phyloP scores from a whole-genome alignment of 2,888 invertebrate genomes.

The Caprella mutica region DNA sequence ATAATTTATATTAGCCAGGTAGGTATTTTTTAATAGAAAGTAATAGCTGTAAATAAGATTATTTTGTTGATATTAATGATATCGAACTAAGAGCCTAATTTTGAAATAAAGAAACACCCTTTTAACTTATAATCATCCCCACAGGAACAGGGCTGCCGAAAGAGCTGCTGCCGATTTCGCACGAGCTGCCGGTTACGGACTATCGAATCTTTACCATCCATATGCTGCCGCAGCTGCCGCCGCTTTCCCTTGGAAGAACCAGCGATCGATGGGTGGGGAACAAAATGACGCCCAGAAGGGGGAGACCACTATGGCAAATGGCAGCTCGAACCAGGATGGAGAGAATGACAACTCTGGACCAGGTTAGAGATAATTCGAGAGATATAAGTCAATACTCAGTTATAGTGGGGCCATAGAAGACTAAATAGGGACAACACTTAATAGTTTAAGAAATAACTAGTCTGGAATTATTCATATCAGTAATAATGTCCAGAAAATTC shows the following conservation, averaged over 20 bases:
- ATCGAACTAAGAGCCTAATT: no score
- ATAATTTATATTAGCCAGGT: no score
- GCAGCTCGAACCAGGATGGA: background rate
- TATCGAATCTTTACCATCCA: conserved; percentile 58
- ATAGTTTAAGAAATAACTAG: no score
- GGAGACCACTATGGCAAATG: background rate
- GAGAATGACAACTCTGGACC: background rate
- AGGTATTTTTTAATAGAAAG: no score
- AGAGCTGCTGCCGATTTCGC: conserved; percentile 92
- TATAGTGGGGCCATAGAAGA: background rate
- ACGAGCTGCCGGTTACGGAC: conserved; percentile 75
- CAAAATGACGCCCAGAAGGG: background rate
- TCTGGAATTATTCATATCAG: background rate
- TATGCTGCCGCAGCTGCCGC: conserved; percentile 40
- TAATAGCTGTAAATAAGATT: no score
- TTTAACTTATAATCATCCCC: no score
- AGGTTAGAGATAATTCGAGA: background rate
- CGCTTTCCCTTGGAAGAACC: conserved; percentile 37
- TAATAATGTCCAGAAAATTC: background rate
- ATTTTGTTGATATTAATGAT: no score
- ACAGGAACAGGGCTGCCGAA: conserved; percentile 86
- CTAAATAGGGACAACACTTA: background rate
- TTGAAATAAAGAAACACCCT: no score
- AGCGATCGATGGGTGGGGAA: no score
- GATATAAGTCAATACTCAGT: conserved; percentile 38